Percentiles rank a stretch among this genome's conserved stretches.
phyloP scores from a whole-genome alignment of 2,797 vertebrate species.

The Netta rufina region DNA sequence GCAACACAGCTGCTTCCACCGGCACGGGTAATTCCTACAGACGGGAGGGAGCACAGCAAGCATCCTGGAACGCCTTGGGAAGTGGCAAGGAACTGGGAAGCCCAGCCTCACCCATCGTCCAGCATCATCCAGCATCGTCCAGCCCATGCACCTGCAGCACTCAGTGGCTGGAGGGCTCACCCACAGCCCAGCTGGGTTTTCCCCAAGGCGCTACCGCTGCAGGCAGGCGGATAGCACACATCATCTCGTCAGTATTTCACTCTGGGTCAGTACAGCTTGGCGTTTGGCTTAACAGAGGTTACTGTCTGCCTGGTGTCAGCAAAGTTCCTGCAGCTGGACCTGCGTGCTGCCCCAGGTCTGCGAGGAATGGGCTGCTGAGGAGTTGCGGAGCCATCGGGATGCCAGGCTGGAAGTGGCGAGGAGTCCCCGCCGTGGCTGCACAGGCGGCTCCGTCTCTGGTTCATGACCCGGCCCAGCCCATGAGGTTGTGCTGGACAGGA shows the following conservation, averaged over 20 bases:
- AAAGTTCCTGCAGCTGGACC: neutral
- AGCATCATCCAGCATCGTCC: no score
- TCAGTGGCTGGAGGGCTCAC: neutral
- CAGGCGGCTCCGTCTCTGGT: rapidly evolving
- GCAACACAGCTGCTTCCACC: neutral
- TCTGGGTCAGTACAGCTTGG: constrained; percentile 1
- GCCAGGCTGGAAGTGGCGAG: neutral
- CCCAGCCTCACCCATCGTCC: neutral
- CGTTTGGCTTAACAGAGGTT: constrained; percentile 32
- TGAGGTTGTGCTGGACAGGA: neutral
- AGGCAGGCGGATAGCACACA: neutral
- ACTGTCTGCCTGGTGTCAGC: neutral
- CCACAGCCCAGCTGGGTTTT: neutral
- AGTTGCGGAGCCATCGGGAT: neutral
- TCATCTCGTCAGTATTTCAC: neutral
- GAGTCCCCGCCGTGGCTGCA: neutral
- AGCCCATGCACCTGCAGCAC: neutral
- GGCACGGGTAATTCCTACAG: rapidly evolving
- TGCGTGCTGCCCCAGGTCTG: neutral
- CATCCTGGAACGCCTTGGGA: neutral
- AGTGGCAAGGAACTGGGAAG: constrained; percentile 17
- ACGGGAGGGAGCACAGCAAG: neutral
- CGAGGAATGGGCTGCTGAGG: neutral
- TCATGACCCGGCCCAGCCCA: rapidly evolving
- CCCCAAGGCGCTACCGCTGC: neutral